phyloP scores from a whole-genome alignment of 1,140 invertebrate genomes.

The Drosophila bocqueti region DNA sequence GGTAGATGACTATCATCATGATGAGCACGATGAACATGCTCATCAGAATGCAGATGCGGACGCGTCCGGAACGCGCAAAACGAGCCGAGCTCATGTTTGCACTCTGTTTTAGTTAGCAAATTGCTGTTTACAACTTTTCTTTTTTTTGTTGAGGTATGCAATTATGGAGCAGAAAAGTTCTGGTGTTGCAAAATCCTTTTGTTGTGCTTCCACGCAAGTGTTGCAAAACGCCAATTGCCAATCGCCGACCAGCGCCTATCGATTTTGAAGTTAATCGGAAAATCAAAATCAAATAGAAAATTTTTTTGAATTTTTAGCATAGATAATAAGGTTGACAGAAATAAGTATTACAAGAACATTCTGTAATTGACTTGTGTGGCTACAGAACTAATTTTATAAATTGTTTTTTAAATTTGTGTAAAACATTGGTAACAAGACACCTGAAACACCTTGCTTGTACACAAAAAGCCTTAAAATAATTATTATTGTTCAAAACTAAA shows the following conservation, averaged over 20 bases:
- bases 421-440: no score
- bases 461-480: no score
- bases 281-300: not conserved
- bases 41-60: constrained; percentile 85
- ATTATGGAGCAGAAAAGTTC: constrained; percentile 39
- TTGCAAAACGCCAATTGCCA: constrained; percentile 6
- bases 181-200: constrained; percentile 49
- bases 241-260: constrained; percentile 2
- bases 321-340: no score
- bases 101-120: constrained; percentile 19
- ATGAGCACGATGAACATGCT: constrained; percentile 85
- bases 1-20: constrained; percentile 86
- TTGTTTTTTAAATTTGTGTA: no score
- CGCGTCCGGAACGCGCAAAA: constrained; percentile 86
- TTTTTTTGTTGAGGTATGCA: constrained; percentile 27
- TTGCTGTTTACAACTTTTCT: constrained; percentile 11
- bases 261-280: not conserved
- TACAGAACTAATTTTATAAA: no score
- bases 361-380: no score
- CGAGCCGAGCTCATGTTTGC: constrained; percentile 85
- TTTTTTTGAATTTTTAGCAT: not conserved
- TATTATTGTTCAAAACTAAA: no score
- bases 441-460: no score
- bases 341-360: no score
- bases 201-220: constrained; percentile 34